Base-by-base conservation (phyloP, 2,797 vertebrate genomes). In the Dendrocincla fuliginosa region DNA sequence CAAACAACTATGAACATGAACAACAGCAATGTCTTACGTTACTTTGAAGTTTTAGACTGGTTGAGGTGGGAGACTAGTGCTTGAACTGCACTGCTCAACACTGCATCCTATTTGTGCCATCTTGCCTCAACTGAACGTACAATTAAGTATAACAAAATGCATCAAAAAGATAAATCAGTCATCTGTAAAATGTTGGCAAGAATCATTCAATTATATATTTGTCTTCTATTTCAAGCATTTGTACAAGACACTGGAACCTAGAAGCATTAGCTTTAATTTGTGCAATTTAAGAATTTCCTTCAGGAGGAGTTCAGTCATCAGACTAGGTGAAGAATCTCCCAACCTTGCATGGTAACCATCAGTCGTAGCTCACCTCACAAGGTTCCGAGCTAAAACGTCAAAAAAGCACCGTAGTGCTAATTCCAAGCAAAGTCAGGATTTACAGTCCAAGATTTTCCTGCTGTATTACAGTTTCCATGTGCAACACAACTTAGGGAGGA, bases 301-400 rank as follows among this genome's bases (percentile, higher is more conserved):
- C 85, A 73, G 50, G 75, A 92, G 50, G 75, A 79, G 91, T 93
- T 95, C 81, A 61, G 71, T 78, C 95, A 93, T 76, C 30, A 82
- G 87, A 97, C 76, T 32, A 90, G 96, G 96, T 7, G n/a, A 82
- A 76, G 65, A 30, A 46, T 30, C 70, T 95, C 74, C 97, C 92
- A 98, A 97, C 93, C 56, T 73, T 93, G 95, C 90, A 81, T 85
- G 98, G 98, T 96, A 96, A 93, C 96, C 97, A 98, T 99, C 98
- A 37, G 98, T 98, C 91, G 39, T 88, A 47, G 97, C 98, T 98
- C 98, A 97, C 98, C 99, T 96, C 60, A 23, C 52, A 27, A 44
- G 99, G 98, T 98, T 99, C 98, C 3, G 95, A 98, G 98, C 97
- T 16, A 98, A 95, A 95, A 98, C 98, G 41, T 99, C 99, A 99